Evolutionary conservation across 1,140 invertebrate genomes (phyloP).

Genomic region (Oncopodura yosiiana): DNA sequence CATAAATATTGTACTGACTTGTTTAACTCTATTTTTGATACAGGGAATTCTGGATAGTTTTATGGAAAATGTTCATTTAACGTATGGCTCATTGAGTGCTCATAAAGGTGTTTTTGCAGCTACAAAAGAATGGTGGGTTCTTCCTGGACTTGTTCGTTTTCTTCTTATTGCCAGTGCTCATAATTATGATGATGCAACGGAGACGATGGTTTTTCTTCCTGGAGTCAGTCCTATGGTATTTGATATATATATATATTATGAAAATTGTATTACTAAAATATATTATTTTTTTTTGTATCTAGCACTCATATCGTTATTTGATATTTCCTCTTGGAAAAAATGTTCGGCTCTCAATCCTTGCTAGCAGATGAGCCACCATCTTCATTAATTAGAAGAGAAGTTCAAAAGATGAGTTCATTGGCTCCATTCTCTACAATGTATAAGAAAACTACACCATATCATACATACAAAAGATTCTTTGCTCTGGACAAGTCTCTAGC

Average conservation of each 20-base stretch:
- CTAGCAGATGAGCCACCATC: conserved; percentile 64
- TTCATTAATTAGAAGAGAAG: conserved; percentile 58
- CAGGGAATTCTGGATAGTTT: conserved; percentile 64
- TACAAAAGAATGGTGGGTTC: conserved; percentile 65
- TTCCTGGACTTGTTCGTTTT: conserved; percentile 61
- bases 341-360: conserved; percentile 63
- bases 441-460: conserved; percentile 15
- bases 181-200: conserved; percentile 53
- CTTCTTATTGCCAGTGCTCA: conserved; percentile 56
- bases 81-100: conserved; percentile 66
- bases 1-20: neutral
- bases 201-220: conserved; percentile 70
- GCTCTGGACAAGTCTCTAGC: conserved; percentile 14
- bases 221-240: conserved; percentile 65
- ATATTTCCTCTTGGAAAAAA: conserved; percentile 61
- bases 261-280: too few relatives aligned
- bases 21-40: conserved; percentile 37
- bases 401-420: conserved; percentile 56
- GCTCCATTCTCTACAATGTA: conserved; percentile 48
- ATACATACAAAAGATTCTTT: conserved; percentile 13
- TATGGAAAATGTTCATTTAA: conserved; percentile 60
- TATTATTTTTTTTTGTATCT: conserved; percentile 35
- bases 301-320: conserved; percentile 71
- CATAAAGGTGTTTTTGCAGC: conserved; percentile 64
- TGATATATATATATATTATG: too few relatives aligned